These are phyloP conservation scores for Drosophila suzukii DNA, from an alignment of 1,140 invertebrate genomes.

Conservation along the genomic window DNA sequence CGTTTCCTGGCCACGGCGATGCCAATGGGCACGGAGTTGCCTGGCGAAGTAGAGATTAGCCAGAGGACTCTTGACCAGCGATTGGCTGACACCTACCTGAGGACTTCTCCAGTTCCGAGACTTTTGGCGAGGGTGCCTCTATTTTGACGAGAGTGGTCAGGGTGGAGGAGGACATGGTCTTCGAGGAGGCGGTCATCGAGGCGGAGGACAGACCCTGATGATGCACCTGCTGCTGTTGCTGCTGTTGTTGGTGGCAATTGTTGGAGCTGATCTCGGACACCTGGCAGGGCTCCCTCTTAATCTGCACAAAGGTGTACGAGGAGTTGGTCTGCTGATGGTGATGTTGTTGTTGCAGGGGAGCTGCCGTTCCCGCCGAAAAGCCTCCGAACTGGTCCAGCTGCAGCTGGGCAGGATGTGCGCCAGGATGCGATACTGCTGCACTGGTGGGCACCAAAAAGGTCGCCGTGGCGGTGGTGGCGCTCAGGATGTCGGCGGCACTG, in stretches of 20 bases:
- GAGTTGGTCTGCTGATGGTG: slow-evolving; percentile 78
- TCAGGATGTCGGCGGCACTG: slow-evolving; percentile 70
- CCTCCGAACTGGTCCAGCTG: slow-evolving; percentile 46
- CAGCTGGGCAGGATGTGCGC: slow-evolving; percentile 43
- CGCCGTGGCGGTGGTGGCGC: slow-evolving; percentile 55
- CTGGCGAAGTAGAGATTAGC: slow-evolving; percentile 69
- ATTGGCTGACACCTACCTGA: slow-evolving; percentile 62
- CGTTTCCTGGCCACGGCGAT: slow-evolving; percentile 94
- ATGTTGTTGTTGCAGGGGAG: slow-evolving; percentile 58
- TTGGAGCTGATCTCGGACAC: slow-evolving; percentile 88
- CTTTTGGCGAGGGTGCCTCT: slow-evolving; percentile 85
- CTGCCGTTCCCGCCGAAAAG: slow-evolving; percentile 47
- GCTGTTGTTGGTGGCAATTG: slow-evolving; percentile 83
- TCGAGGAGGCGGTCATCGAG: slow-evolving; percentile 68
- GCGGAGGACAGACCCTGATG: slow-evolving; percentile 63
- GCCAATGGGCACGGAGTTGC: slow-evolving; percentile 91
- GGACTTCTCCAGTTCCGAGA: slow-evolving; percentile 71
- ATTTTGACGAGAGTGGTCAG: slow-evolving; percentile 84
- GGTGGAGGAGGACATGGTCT: slow-evolving; percentile 75
- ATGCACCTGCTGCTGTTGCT: slow-evolving; percentile 41
- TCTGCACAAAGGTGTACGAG: slow-evolving; percentile 84
- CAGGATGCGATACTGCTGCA: slow-evolving; percentile 28
- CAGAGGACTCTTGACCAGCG: neutral
- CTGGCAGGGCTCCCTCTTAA: slow-evolving; percentile 88
- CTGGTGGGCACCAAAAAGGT: slow-evolving; percentile 71